Base-by-base conservation (phyloP, 1,140 invertebrate species). In the Heliconius himera region DNA sequence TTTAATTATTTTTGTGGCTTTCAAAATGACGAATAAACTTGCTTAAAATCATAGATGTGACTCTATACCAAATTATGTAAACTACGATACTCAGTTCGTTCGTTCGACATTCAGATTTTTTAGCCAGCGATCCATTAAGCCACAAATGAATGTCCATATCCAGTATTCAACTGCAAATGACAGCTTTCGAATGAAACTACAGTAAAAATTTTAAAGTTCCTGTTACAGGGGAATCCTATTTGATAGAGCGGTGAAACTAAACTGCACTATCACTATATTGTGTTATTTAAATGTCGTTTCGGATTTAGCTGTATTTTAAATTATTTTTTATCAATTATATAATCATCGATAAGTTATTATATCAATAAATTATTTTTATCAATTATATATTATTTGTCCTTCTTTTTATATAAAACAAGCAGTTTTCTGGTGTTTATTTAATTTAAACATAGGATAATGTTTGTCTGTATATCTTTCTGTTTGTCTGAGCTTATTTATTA, bases 141-240 rank as follows among this genome's bases (percentile, higher is more conserved):
- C 60, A 29, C 60, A 66, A 66, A 66, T 66, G 60, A 66, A 66
- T 16, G 60, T 66, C 60, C 60, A 66, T 66, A 26, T 66, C 60
- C 11, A 66, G 60, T 66, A 66, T 66, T 66, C 22, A 29, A 29
- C n/a, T 66, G 60, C 60, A 66, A 66, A 66, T 66, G 60, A 66
- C 60, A 29, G 11, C 60, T 60, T 60, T 26, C 56, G 56, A 60
- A n/a, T 60, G 56, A 3, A 60, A 3, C 22, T 60, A 60, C 60
- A 66, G 60, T 66, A 66, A 66, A 66, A 29, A 3, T 66, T 66
- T 66, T 26, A 66, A 66, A 66, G 56, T 66, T 66, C 22, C 56
- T 26, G 22, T 66, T 66, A 66, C 56, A 66, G n/a, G 56, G 22
- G 11, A 66, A 66, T 66, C 22, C 56, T 66, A 66, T 66, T 66